Evolutionary conservation across 2,113 vertebrate genomes (phyloP), one percentile per base, ranked within the genome.

Genomic region (Argyrosomus japonicus): DNA sequence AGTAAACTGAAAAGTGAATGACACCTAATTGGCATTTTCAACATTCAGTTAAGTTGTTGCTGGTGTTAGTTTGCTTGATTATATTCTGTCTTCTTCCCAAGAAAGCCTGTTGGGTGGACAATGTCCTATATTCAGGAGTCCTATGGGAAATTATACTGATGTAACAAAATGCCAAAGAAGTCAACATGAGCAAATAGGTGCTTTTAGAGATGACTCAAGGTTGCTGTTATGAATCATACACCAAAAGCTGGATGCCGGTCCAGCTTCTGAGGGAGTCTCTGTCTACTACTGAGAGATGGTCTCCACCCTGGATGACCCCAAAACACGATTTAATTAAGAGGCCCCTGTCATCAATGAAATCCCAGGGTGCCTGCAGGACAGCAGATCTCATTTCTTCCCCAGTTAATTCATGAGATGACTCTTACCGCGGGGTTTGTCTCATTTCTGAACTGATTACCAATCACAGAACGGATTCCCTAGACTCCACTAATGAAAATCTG

Each of bases 321-420:
- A 82, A 88, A 79, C 68, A 60, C 8, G 8, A 47, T 68, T 65
- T 86, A 84, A 89, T 84, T 77, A 77, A 90, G 76, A 86, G 72
- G 70, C 9, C 74, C 36, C 78, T 53, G 76, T 88, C 85, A 76
- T 70, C 57, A 27, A 1, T 70, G 29, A 77, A 85, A 50, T 69
- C 73, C 72, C 81, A 56, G 36, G 57, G 50, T 25, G 62, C 64
- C 77, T 61, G 54, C 32, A 51, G 77, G 54, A 65, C 71, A 53
- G 82, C 21, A 62, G 63, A 43, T 86, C 73, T 84, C 17, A 83
- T 87, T 86, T 80, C 61, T 77, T 68, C 27, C 64, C 51, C 64
- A 27, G 47, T 82, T 87, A 88, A 85, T 83, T 87, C 75, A 75
- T 8, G 27, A 75, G 68, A 60, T 7, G 54, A 68, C 64, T 89